These are phyloP conservation scores for Aplidium turbinatum DNA, from an alignment of 23 tunicate genomes.

Conservation along the genomic window DNA sequence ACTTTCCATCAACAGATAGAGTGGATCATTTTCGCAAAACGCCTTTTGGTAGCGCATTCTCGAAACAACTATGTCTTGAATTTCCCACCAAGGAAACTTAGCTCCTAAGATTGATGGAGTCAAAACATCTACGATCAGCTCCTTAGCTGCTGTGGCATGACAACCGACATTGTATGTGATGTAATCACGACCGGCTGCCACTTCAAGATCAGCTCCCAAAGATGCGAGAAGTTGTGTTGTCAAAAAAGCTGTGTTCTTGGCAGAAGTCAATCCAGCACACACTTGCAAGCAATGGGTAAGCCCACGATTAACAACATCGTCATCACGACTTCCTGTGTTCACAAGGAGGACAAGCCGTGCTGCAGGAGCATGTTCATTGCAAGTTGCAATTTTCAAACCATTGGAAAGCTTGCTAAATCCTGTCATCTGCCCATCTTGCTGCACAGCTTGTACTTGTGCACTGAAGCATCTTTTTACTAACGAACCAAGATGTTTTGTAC, in stretches of 20 bases:
- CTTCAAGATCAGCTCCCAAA: conserved; percentile 59
- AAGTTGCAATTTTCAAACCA: conserved; percentile 56
- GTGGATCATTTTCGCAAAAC: conserved; percentile 50
- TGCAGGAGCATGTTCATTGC: conserved; percentile 32
- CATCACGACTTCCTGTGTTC: conserved; percentile 71
- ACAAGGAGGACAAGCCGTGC: conserved; percentile 49
- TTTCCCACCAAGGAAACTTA: conserved; percentile 80
- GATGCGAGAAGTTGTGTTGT: conserved; percentile 69
- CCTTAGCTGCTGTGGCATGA: conserved; percentile 35
- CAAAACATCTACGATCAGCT: conserved; percentile 54
- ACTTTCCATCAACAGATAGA: conserved; percentile 59
- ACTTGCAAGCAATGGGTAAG: conserved; percentile 72
- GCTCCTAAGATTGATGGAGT: conserved; percentile 50
- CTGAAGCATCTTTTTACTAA: conserved; percentile 10
- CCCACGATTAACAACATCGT: conserved; percentile 38
- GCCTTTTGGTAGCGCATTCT: conserved; percentile 71
- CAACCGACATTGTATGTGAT: conserved; percentile 46
- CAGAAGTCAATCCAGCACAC: conserved; percentile 41
- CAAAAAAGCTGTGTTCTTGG: conserved; percentile 64
- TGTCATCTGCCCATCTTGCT: not conserved
- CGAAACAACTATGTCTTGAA: conserved; percentile 24
- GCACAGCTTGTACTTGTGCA: conserved; percentile 28
- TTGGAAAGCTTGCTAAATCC: conserved; percentile 28
- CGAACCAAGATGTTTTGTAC: conserved; percentile 9
- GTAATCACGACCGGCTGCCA: conserved; percentile 42